Evolutionary conservation across 2,888 invertebrate genomes (phyloP).

Genomic region (Escarpia spicata): DNA sequence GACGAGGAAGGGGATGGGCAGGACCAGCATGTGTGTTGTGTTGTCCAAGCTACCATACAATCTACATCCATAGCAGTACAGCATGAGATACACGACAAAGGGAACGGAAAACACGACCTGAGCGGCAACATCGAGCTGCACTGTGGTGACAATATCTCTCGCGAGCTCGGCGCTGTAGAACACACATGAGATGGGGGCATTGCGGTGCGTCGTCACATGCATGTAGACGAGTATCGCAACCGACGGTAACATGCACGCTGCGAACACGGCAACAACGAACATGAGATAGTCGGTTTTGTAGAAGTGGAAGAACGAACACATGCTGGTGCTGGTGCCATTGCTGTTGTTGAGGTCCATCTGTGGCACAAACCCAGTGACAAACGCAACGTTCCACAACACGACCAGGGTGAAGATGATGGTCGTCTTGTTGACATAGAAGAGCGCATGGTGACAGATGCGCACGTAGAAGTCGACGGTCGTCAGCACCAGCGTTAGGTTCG

Average conservation of each 20-base stretch:
- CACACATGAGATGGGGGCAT: slow-evolving; percentile 14
- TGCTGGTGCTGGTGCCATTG: not conserved
- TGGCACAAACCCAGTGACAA: slow-evolving; percentile 57
- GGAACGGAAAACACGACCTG: slow-evolving; percentile 50
- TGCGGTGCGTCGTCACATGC: not conserved
- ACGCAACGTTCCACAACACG: slow-evolving; percentile 55
- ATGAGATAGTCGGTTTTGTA: slow-evolving; percentile 46
- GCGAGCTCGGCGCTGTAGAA: not conserved
- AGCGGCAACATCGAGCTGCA: slow-evolving; percentile 44
- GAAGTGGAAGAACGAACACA: slow-evolving; percentile 42
- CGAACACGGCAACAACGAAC: slow-evolving; percentile 43
- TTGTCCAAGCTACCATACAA: not conserved
- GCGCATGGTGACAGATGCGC: slow-evolving; percentile 28
- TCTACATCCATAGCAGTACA: slow-evolving; percentile 42
- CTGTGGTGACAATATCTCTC: slow-evolving; percentile 25
- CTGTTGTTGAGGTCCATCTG: slow-evolving; percentile 40
- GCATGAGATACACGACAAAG: slow-evolving; percentile 43
- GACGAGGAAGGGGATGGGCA: slow-evolving; percentile 48
- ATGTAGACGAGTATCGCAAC: slow-evolving; percentile 40
- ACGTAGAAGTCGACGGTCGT: slow-evolving; percentile 51
- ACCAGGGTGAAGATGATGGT: slow-evolving; percentile 51
- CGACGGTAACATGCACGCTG: slow-evolving; percentile 40
- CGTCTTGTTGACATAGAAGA: slow-evolving; percentile 49
- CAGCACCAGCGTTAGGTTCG: slow-evolving; percentile 48
- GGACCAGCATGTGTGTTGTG: slow-evolving; percentile 43